These are phyloP conservation scores for Toxotes jaculatrix DNA, from an alignment of 2,113 vertebrate species.

Conservation along the genomic window DNA sequence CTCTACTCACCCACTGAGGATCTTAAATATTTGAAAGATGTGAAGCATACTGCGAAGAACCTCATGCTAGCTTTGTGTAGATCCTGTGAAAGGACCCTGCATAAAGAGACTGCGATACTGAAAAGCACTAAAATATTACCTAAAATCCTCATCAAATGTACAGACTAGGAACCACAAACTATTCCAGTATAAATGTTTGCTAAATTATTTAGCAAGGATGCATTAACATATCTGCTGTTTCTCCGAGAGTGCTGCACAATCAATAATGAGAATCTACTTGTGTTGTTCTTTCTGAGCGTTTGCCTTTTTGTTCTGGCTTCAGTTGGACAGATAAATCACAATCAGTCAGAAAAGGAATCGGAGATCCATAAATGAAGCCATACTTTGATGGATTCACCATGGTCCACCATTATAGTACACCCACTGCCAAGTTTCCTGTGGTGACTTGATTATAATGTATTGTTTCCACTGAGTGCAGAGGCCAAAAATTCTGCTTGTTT, in stretches of 20 bases:
- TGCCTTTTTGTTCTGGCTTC: constrained; percentile 5
- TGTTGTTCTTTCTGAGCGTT: constrained; percentile 28
- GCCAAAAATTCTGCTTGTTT: background rate
- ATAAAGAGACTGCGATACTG: constrained; percentile 2
- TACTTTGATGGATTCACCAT: constrained; percentile 9
- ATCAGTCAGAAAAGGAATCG: constrained; percentile 11
- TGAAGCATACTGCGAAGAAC: constrained; percentile 25
- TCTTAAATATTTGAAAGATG: constrained; percentile 59
- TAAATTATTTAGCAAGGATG: constrained; percentile 49
- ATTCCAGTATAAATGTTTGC: constrained; percentile 2
- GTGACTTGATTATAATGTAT: background rate
- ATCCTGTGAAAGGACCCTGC: constrained; percentile 29
- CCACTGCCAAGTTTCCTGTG: constrained; percentile 1
- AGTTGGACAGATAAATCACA: constrained; percentile 30
- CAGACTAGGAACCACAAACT: background rate
- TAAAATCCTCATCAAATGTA: background rate
- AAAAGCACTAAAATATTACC: background rate
- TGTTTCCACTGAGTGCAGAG: background rate
- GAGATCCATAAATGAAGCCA: constrained; percentile 38
- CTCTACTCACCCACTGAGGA: constrained; percentile 42
- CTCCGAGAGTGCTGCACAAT: constrained; percentile 39
- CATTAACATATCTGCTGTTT: constrained; percentile 35
- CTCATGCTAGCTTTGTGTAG: constrained; percentile 38
- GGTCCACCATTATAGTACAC: background rate
- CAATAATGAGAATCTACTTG: constrained; percentile 42